Percentiles rank a stretch among this genome's conserved stretches.
These are phyloP conservation scores for Phodopus roborovskii DNA, from an alignment of 2,113 vertebrate species.

Conservation along the genomic window DNA sequence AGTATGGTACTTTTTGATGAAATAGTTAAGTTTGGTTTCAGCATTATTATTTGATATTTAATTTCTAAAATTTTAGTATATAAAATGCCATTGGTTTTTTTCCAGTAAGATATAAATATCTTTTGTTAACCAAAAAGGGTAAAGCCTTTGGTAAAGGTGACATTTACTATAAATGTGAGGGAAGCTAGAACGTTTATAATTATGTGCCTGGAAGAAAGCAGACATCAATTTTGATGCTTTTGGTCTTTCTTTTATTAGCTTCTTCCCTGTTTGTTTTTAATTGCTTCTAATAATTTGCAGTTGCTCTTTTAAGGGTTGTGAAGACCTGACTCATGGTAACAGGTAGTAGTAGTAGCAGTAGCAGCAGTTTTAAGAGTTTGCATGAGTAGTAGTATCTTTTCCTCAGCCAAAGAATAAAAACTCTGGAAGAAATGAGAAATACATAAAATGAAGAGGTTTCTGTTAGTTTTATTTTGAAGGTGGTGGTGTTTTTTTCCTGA, in stretches of 20 bases:
- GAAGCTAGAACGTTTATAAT: not conserved
- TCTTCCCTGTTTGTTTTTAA: not conserved
- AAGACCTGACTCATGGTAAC: not conserved
- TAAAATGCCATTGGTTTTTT: conserved; percentile 4
- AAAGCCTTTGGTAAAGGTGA: not conserved
- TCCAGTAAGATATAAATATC: not conserved
- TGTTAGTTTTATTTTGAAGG: not conserved
- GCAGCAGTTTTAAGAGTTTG: not conserved
- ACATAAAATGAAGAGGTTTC: not conserved
- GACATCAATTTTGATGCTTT: not conserved
- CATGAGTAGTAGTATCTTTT: not conserved
- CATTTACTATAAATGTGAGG: not conserved
- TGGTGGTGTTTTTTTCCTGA: not conserved
- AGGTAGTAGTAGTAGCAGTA: not conserved
- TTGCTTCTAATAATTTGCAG: not conserved
- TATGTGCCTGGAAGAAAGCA: not conserved
- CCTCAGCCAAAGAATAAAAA: not conserved
- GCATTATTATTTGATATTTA: not conserved
- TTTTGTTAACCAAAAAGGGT: not conserved
- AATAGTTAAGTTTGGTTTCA: not conserved
- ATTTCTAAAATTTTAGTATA: conserved; percentile 4
- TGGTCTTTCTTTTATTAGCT: not conserved
- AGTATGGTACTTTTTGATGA: not conserved
- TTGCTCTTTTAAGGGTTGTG: not conserved
- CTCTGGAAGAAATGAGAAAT: not conserved